Conservation (phyloP, 2,888 invertebrate species). For the Melanostoma mellinum region DNA sequence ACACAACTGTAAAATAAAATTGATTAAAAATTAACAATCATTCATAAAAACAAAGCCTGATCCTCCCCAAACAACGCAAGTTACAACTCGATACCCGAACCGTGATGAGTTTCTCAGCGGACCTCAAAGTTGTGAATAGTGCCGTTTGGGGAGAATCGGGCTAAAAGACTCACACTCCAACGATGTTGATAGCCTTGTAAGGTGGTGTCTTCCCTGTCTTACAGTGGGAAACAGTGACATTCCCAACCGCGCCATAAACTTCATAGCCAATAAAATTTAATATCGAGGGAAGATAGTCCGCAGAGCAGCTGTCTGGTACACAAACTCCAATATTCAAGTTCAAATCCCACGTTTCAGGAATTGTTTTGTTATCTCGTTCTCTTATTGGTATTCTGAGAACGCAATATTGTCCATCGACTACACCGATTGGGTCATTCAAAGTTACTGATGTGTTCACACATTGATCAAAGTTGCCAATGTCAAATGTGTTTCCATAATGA, state of each 20-base stretch:
- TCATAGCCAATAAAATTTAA: not conserved
- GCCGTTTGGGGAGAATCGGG: too few relatives aligned
- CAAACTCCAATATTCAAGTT: constrained; percentile 36
- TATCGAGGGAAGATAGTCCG: constrained; percentile 2
- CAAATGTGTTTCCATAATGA: constrained; percentile 4
- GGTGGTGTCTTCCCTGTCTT: constrained; percentile 5
- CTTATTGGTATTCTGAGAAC: constrained; percentile 24
- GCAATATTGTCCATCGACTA: constrained; percentile 40
- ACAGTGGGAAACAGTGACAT: constrained; percentile 18
- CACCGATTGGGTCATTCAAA: not conserved
- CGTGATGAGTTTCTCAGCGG: too few relatives aligned
- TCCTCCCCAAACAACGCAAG: too few relatives aligned
- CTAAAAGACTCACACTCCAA: constrained; percentile 35
- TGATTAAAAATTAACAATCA: not conserved
- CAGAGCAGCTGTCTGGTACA: constrained; percentile 36
- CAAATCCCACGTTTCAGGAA: constrained; percentile 3
- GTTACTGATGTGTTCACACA: constrained; percentile 22
- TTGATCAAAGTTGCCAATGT: constrained; percentile 49
- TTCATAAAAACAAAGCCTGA: too few relatives aligned
- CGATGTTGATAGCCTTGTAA: constrained; percentile 14
- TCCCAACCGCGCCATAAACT: constrained; percentile 11
- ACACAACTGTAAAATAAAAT: constrained; percentile 17
- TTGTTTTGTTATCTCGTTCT: constrained; percentile 15
- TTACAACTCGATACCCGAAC: too few relatives aligned
- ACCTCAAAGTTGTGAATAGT: too few relatives aligned